A percentile compares a stretch with the other conserved stretches of the same genome.
Conservation (phyloP, 1,140 invertebrate species). For the Sycobia sp. region DNA sequence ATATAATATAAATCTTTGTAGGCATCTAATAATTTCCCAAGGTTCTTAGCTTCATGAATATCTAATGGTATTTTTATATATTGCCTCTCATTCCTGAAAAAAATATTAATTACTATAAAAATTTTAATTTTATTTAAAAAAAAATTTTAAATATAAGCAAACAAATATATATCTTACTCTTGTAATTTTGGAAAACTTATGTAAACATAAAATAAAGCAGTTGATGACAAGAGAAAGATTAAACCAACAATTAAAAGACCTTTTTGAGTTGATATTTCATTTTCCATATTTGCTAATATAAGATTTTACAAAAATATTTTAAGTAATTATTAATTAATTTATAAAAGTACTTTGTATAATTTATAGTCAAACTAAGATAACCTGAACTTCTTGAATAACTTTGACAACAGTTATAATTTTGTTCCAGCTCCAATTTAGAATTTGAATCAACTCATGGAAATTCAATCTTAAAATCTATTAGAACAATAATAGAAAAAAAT, state of each 20-base stretch:
- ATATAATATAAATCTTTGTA: constrained; percentile 96
- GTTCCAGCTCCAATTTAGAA: too few relatives aligned
- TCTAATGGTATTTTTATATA: constrained; percentile 91
- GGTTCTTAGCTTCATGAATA: constrained; percentile 94
- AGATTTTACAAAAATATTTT: neutral
- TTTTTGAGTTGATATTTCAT: constrained; percentile 60
- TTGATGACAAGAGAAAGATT: constrained; percentile 71
- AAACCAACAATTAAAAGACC: constrained; percentile 65
- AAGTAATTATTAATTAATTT: neutral
- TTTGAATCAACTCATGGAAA: too few relatives aligned
- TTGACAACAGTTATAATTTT: too few relatives aligned
- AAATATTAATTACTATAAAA: constrained; percentile 21
- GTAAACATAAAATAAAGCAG: constrained; percentile 71
- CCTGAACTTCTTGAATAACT: too few relatives aligned
- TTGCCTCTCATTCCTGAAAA: constrained; percentile 83
- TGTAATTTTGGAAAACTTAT: constrained; percentile 81
- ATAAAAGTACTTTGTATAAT: neutral
- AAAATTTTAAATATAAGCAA: neutral
- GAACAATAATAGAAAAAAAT: too few relatives aligned
- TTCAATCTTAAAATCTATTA: too few relatives aligned
- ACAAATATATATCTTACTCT: constrained; percentile 69
- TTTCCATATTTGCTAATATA: constrained; percentile 10
- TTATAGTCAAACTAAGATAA: neutral
- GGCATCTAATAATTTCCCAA: constrained; percentile 86
- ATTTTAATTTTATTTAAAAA: neutral